These are phyloP conservation scores for Lamellibrachia satsuma DNA, from an alignment of 2,888 invertebrate species.

Conservation along the genomic window DNA sequence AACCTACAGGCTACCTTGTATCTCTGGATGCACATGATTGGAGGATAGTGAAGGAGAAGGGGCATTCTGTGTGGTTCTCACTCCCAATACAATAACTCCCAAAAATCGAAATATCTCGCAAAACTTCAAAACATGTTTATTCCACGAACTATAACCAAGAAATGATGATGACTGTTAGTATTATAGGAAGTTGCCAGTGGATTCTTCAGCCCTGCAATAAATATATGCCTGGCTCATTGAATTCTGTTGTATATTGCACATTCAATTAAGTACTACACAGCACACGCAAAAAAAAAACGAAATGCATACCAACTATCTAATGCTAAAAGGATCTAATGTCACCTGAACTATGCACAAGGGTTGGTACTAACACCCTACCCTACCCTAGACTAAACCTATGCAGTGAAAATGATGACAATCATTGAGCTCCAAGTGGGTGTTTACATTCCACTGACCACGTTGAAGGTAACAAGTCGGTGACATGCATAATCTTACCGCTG, in stretches of 20 bases:
- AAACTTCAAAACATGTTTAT: not conserved
- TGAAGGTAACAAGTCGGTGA: not conserved
- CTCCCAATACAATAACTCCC: not conserved
- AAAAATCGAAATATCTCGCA: not conserved
- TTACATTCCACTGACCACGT: not conserved
- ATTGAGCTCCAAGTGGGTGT: not conserved
- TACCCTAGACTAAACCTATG: not conserved
- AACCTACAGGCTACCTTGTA: too few relatives aligned
- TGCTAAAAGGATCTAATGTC: not conserved
- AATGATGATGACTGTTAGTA: not conserved
- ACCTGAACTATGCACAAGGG: not conserved
- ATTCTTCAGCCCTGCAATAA: not conserved
- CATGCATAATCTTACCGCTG: not conserved
- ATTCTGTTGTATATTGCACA: not conserved
- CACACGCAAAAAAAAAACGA: not conserved
- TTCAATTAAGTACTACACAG: not conserved
- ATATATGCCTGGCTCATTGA: not conserved
- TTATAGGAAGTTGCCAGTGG: not conserved
- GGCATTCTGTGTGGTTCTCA: too few relatives aligned
- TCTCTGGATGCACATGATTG: too few relatives aligned
- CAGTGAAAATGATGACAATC: not conserved
- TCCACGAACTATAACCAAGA: not conserved
- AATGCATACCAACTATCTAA: not conserved
- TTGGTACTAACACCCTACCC: not conserved
- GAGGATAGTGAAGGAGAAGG: too few relatives aligned